A percentile compares a stretch with the other conserved stretches of the same genome.
These are phyloP conservation scores for Agrotis ipsilon DNA, from an alignment of 2,888 invertebrate species.

Conservation along the genomic window DNA sequence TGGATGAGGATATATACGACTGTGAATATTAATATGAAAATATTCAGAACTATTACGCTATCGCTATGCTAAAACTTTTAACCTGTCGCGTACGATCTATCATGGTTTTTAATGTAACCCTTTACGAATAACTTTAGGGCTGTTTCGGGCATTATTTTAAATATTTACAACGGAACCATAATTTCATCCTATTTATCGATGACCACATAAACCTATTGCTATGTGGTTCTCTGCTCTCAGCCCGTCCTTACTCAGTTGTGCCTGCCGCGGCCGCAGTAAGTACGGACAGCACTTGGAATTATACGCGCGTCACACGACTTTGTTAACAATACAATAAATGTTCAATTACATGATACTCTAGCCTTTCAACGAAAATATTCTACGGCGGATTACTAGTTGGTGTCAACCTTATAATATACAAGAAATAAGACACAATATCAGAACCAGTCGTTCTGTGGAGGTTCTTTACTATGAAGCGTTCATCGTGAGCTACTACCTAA, in stretches of 20 bases:
- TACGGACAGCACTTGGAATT: background rate
- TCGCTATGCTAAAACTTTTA: constrained; percentile 25
- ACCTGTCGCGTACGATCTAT: constrained; percentile 20
- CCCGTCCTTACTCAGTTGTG: background rate
- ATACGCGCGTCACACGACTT: background rate
- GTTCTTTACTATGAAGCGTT: constrained; percentile 4
- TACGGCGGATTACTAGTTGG: constrained; percentile 10
- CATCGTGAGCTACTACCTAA: background rate
- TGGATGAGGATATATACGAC: constrained; percentile 35
- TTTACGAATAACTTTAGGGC: background rate
- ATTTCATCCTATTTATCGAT: constrained; percentile 1
- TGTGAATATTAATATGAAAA: constrained; percentile 51
- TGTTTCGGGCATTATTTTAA: background rate
- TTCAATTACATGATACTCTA: constrained; percentile 21
- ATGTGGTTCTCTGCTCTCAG: background rate
- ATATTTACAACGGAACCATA: background rate
- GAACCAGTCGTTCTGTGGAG: constrained; percentile 27
- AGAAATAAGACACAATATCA: constrained; percentile 52
- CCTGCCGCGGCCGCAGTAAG: background rate
- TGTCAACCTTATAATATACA: constrained; percentile 22
- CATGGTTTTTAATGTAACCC: background rate
- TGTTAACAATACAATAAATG: constrained; percentile 12
- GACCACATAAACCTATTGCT: background rate
- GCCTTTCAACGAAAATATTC: constrained; percentile 30
- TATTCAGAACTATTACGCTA: constrained; percentile 33